These are phyloP conservation scores for Tenthredo amoena DNA, from an alignment of 2,888 invertebrate genomes.

Conservation along the genomic window DNA sequence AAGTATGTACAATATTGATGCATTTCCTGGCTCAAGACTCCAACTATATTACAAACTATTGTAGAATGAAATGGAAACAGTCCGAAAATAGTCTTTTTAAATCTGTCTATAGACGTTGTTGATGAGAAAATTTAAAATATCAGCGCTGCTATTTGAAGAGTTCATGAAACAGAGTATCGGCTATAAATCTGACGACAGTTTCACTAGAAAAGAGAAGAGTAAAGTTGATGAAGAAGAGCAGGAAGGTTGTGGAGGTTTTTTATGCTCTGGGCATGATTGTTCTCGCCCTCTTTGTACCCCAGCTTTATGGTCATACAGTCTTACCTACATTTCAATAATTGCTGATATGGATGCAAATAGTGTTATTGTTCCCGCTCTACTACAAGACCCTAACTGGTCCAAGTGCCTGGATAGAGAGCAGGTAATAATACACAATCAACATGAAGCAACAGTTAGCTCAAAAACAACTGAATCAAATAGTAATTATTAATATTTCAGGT, in stretches of 20 bases:
- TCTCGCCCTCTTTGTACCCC: conserved; percentile 73
- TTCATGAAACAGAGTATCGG: conserved; percentile 78
- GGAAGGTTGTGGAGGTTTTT: conserved; percentile 83
- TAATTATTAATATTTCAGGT: conserved; percentile 79
- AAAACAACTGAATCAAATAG: background rate
- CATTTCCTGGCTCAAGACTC: background rate
- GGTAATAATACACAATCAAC: conserved; percentile 75
- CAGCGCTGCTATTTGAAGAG: conserved; percentile 81
- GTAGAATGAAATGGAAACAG: background rate
- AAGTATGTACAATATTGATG: conserved; percentile 78
- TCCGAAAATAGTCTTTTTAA: conserved; percentile 30
- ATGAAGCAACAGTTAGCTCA: background rate
- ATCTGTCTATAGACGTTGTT: conserved; percentile 81
- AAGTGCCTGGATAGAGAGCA: conserved; percentile 88
- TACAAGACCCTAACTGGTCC: conserved; percentile 84
- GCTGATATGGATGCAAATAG: conserved; percentile 81
- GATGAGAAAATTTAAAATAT: conserved; percentile 85
- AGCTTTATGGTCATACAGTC: conserved; percentile 82
- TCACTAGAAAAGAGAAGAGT: conserved; percentile 68
- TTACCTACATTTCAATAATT: conserved; percentile 83
- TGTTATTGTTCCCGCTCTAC: conserved; percentile 83
- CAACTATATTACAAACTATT: background rate
- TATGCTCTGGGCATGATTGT: conserved; percentile 86
- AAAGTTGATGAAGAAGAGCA: conserved; percentile 62
- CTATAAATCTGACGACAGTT: conserved; percentile 75